Evolutionary conservation across 2,797 vertebrate genomes (phyloP), one percentile per base, ranked within the genome.

Genomic region (Cyclura pinguis): DNA sequence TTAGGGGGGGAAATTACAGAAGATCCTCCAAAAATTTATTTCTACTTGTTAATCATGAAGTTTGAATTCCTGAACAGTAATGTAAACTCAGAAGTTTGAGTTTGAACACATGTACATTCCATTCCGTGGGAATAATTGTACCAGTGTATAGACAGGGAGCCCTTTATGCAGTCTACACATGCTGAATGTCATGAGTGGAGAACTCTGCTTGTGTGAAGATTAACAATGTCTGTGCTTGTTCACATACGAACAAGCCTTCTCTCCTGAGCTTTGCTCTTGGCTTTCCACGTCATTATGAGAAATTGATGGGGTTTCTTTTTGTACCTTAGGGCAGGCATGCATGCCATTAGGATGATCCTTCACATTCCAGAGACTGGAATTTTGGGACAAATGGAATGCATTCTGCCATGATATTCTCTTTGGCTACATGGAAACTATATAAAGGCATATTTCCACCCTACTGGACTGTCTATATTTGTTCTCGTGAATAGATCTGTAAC

Each of bases 221-320:
- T 12, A 59, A 59, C 57, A 16, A 62, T 62, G 59, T 62, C 59
- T 22, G 20, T 20, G 16, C 20, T 18, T n/a, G n/a, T n/a, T 20
- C 20, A 62, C 20, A 18, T 62, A 18, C 22, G 16, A 62, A 62
- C 16, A 62, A 62, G 59, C 20, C 59, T 62, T 87, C 55, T 80
- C 32, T 29, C 22, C 80, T 24, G 12, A 80, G 47, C 55, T 64
- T 12, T 87, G 50, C 86, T 35, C 10, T 55, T 59, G 29, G 18
- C 52, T 35, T 83, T 83, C 80, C 55, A 88, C 7, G 38, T 74
- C 50, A n/a, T 80, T 73, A 73, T 73, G 72, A 27, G 83, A 83
- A 47, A 55, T 32, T 42, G 67, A 84, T 62, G 55, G 55, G 20
- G 81, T 22, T 83, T 83, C 35, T 32, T 22, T 38, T 88, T 81